Evolutionary conservation across 2,888 invertebrate genomes (phyloP), one percentile per base, ranked within the genome.

Genomic region (Temnothorax ravouxi): DNA sequence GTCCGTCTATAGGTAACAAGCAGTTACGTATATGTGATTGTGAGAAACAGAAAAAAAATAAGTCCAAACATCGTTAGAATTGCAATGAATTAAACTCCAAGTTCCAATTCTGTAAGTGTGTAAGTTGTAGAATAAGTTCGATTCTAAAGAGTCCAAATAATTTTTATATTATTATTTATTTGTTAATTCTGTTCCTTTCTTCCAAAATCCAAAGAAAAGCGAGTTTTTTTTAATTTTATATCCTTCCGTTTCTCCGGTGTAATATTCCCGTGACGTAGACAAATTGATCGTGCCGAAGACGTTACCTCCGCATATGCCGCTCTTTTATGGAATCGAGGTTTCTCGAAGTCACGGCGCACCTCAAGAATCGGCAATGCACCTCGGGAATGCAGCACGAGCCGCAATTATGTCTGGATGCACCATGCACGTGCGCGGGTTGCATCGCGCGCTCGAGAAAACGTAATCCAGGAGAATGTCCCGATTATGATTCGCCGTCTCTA

Each of bases 391-490:
- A 44, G 38, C 56, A 69, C 54, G 71, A 71, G 41, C n/a, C 56
- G 41, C 54, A 67, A 71, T 71, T 76, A 76, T 18, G 64, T 64
- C 50, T 64, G 21, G 29, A 64, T 50, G 64, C 15, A 50, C 75
- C 75, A 47, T 75, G 15, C 62, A 75, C 18, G 47, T 62, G 75
- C 44, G 59, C 72, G 25, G 29, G 41, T 74, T 41, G 44, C 74
- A 62, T 34, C 47, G 69, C n/a, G 54, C 25, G 15, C 11, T 61
- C 74, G 44, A 44, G 59, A 71, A 71, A 79, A 71, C 29, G 21
- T 79, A 71, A 79, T 54, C 29, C 41, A 13, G 69, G 44, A 79
- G 71, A 79, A 71, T 56, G 54, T 79, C 54, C 29, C 54, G 59
- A 44, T 34, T 62, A 34, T 21, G 18, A 29, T 34, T 38, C 18